Conservation (phyloP, 2,888 invertebrate genomes). For the Frankliniella intonsa region DNA sequence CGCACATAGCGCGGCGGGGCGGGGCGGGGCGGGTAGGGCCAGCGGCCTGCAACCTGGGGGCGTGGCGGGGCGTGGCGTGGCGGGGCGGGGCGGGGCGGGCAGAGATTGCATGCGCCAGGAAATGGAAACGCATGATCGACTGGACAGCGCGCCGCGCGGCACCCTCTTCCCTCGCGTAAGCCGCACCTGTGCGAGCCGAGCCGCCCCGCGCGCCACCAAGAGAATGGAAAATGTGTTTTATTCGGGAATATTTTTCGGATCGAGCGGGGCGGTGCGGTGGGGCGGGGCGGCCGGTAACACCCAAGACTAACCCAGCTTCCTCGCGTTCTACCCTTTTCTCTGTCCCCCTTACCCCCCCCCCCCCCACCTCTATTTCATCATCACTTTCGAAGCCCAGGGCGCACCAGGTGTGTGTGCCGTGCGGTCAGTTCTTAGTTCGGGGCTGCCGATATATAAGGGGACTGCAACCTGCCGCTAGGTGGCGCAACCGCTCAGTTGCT, state of each 20-base stretch:
- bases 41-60: not conserved
- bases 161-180: not conserved
- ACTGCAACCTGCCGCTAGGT: too few species aligned
- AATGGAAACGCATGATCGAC: not conserved
- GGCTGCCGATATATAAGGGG: too few species aligned
- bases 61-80: not conserved
- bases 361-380: too few species aligned
- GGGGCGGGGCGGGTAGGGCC: too few species aligned
- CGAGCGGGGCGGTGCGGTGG: not conserved
- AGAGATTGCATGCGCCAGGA: not conserved
- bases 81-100: not conserved
- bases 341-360: too few species aligned
- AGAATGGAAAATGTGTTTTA: slow-evolving; percentile 7
- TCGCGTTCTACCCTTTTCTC: too few species aligned
- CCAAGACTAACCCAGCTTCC: too few species aligned
- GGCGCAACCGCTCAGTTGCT: too few species aligned
- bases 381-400: too few species aligned
- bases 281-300: not conserved
- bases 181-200: not conserved
- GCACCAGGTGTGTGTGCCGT: too few species aligned
- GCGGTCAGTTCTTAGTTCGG: too few species aligned
- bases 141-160: not conserved
- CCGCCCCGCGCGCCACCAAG: not conserved
- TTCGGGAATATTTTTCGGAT: slow-evolving; percentile 18
- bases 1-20: too few species aligned